Conservation (phyloP, 2,888 invertebrate species). For the Oscheius sp. region DNA sequence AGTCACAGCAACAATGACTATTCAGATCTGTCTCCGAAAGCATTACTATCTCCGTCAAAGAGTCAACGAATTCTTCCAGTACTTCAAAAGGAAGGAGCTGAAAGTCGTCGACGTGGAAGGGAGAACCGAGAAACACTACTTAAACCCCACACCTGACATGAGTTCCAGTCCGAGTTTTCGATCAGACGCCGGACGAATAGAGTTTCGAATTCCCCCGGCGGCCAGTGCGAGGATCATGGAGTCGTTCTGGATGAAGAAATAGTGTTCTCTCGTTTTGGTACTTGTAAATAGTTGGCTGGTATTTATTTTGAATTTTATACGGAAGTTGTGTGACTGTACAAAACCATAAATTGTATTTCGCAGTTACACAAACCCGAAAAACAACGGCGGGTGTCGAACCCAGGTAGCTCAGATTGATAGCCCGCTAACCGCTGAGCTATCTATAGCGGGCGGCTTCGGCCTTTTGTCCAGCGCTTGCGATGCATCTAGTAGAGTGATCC, state of each 20-base stretch:
- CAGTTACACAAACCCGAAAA: no score
- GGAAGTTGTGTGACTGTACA: no score
- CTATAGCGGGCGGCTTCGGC: no score
- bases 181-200: constrained; percentile 44
- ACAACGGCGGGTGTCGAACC: no score
- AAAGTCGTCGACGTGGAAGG: not conserved
- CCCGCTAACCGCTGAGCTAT: no score
- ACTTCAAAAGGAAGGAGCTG: not conserved
- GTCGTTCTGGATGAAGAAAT: constrained; percentile 47
- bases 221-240: constrained; percentile 46
- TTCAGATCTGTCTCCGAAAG: constrained; percentile 45
- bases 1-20: not conserved
- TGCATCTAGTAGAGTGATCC: no score
- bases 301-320: no score
- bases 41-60: constrained; percentile 50
- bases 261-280: not conserved
- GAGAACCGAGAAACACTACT: constrained; percentile 26
- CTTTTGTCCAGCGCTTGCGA: no score
- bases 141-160: constrained; percentile 41
- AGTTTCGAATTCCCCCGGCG: constrained; percentile 48
- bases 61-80: constrained; percentile 39
- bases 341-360: no score
- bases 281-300: constrained; percentile 2
- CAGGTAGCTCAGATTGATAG: no score
- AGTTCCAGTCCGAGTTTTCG: constrained; percentile 45